phyloP scores from a whole-genome alignment of 1,140 invertebrate species.

The Papilio glaucus region DNA sequence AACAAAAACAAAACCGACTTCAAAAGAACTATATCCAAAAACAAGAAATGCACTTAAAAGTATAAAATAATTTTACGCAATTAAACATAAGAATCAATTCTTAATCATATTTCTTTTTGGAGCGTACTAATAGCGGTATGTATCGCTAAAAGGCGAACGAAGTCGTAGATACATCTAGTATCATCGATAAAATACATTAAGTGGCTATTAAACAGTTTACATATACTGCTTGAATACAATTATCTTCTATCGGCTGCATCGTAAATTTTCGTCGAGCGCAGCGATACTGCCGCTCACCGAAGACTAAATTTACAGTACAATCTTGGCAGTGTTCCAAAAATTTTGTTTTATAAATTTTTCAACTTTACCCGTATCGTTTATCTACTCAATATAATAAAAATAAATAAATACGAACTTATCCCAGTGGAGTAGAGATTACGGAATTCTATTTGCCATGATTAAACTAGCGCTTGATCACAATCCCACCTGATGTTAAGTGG shows the following conservation, averaged over 20 bases:
- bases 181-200: background rate
- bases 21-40: no score
- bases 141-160: background rate
- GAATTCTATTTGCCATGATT: no score
- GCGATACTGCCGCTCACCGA: constrained; percentile 27
- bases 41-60: no score
- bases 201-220: constrained; percentile 14
- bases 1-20: no score
- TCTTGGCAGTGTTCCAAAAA: constrained; percentile 30
- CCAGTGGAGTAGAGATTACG: no score
- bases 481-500: no score
- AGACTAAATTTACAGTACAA: constrained; percentile 23
- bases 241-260: constrained; percentile 12
- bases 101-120: no score
- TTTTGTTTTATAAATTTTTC: constrained; percentile 29
- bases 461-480: no score
- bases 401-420: background rate
- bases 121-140: no score
- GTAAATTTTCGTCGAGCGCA: constrained; percentile 34
- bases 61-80: no score
- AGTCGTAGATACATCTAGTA: background rate
- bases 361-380: background rate
- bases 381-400: background rate
- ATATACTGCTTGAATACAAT: constrained; percentile 19
- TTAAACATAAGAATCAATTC: no score